Percentiles rank a stretch among this genome's conserved stretches.
These are phyloP conservation scores for Biston stratarius DNA, from an alignment of 2,888 invertebrate genomes.

Conservation along the genomic window DNA sequence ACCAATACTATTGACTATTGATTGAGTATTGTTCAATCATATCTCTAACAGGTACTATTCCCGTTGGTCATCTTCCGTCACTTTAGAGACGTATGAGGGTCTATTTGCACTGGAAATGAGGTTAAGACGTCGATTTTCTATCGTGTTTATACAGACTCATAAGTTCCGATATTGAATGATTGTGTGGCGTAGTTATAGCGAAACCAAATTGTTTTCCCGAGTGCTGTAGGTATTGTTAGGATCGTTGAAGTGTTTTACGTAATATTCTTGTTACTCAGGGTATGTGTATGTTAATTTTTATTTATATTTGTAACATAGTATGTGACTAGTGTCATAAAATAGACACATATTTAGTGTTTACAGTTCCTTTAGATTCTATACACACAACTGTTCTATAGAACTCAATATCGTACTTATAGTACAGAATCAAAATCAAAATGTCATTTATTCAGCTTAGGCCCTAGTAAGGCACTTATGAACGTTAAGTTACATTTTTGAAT, in stretches of 20 bases:
- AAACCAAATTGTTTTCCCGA: slow-evolving; percentile 3
- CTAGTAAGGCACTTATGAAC: too few relatives aligned
- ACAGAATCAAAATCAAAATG: too few relatives aligned
- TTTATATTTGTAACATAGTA: background rate
- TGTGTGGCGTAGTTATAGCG: background rate
- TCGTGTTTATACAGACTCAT: slow-evolving; percentile 1
- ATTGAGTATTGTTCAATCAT: background rate
- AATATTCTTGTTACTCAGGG: background rate
- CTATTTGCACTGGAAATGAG: slow-evolving; percentile 21
- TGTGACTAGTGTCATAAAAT: background rate
- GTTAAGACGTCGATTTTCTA: slow-evolving; percentile 17
- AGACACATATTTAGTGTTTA: too few relatives aligned
- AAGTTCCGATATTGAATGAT: slow-evolving; percentile 1
- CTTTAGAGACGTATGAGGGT: slow-evolving; percentile 1
- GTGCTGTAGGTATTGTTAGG: background rate
- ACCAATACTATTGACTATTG: background rate
- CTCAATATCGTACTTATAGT: too few relatives aligned
- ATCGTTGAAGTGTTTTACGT: slow-evolving; percentile 1
- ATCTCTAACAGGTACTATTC: background rate
- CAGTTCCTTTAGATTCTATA: too few relatives aligned
- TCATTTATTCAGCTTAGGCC: too few relatives aligned
- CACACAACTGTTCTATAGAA: too few relatives aligned
- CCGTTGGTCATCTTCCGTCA: slow-evolving; percentile 5
- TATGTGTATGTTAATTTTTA: background rate
- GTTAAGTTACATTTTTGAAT: too few relatives aligned